Conservation (phyloP, 2,888 invertebrate species). For the Siphlonurus alternatus region DNA sequence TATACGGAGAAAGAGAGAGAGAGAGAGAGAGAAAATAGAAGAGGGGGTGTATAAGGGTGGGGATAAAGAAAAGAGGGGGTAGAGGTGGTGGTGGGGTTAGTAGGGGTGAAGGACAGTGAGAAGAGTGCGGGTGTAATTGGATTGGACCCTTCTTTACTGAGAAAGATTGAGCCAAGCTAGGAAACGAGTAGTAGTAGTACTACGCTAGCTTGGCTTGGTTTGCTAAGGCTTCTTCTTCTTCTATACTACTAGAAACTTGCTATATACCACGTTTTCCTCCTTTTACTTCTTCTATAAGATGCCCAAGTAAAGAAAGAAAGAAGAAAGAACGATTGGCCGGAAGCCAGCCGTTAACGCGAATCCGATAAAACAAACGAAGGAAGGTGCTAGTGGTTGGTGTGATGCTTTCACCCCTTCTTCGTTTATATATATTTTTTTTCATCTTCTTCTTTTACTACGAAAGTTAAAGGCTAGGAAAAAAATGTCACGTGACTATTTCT, state of each 20-base stretch:
- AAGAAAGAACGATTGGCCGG: not conserved
- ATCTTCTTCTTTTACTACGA: not conserved
- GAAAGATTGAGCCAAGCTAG: not conserved
- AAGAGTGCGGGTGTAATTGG: not conserved
- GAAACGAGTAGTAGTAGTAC: too few relatives aligned
- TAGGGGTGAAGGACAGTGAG: not conserved
- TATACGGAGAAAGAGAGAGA: too few relatives aligned
- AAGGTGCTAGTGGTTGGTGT: not conserved
- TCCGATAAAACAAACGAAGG: not conserved
- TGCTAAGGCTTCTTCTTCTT: not conserved
- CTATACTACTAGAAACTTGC: not conserved
- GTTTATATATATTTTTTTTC: too few relatives aligned
- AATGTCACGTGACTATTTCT: not conserved
- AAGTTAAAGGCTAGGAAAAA: too few relatives aligned
- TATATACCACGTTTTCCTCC: not conserved
- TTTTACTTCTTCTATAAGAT: not conserved
- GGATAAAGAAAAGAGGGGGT: too few relatives aligned
- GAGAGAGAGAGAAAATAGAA: not conserved
- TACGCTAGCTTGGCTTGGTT: not conserved
- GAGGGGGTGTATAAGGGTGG: too few relatives aligned
- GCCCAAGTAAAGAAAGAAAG: not conserved
- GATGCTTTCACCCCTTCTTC: not conserved
- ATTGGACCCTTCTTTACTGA: not conserved
- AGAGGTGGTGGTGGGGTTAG: too few relatives aligned
- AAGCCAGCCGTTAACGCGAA: not conserved